Base-by-base conservation (phyloP, 2,113 vertebrate genomes). In the Siniperca chuatsi region DNA sequence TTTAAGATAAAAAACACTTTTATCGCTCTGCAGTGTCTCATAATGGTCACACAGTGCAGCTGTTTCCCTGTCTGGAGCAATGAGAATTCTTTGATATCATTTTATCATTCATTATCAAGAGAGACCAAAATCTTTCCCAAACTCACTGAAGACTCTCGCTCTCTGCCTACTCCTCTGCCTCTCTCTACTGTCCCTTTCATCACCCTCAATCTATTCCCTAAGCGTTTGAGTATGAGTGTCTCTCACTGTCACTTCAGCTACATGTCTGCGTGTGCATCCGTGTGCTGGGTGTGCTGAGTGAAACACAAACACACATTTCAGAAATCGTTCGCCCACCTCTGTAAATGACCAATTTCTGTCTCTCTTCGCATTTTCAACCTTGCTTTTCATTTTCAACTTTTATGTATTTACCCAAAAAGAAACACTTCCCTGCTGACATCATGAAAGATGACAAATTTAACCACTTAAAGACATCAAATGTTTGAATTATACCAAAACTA, bases 51-150 rank as follows among this genome's bases (percentile, higher is more conserved):
- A 68, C 68, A 71, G 84, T 83, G 87, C 88, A 84, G 84, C 84
- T 78, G 82, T 83, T 83, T 86, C 82, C 33, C 81, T 85, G 77
- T 90, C 82, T 75, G 78, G 35, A 83, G 80, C 37, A 67, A 84
- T 82, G 74, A 71, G 76, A 77, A 44, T 68, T 82, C 76, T 87
- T 90, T 90, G 76, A 90, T 90, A 87, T 84, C 69, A 40, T 67
- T 80, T 81, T 68, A 84, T 87, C 83, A 75, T 86, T 88, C 82
- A 89, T 91, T 84, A 87, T 87, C 82, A 85, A 89, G 87, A 29
- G 52, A 83, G 83, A 90, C 54, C 71, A 62, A 87, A 88, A 78
- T 78, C 70, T 75, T 66, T 81, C 58, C 78, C 77, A 84, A 82
- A 67, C 81, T 82, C 67, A 62, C 65, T 42, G 1, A 55, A 62